phyloP scores from a whole-genome alignment of 2,797 vertebrate genomes.

The Pseudocheirus occidentalis region DNA sequence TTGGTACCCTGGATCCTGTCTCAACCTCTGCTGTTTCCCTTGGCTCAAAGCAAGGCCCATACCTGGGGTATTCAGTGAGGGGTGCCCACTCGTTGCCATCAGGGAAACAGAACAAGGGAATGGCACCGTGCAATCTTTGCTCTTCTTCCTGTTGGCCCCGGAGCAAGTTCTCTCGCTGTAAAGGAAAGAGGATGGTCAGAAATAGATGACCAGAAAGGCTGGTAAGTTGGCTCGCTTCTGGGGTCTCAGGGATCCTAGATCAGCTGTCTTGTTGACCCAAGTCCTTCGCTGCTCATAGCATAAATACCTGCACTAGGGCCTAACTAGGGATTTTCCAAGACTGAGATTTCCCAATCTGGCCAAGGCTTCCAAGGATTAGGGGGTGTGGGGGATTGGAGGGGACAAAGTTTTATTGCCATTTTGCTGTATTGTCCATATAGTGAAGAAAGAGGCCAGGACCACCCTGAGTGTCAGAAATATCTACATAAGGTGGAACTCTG shows the following conservation, averaged over 20 bases:
- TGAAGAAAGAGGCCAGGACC: background rate
- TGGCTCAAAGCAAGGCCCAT: background rate
- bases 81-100: conserved; percentile 93
- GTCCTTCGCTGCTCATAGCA: background rate
- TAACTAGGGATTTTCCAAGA: background rate
- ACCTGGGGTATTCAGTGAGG: conserved; percentile 92
- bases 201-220: background rate
- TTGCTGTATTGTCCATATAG: background rate
- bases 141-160: conserved; percentile 94
- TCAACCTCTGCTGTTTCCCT: background rate
- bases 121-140: conserved; percentile 91
- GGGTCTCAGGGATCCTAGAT: background rate
- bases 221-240: background rate
- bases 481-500: background rate
- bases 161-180: conserved; percentile 90
- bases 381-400: background rate
- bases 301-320: background rate
- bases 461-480: background rate
- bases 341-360: background rate
- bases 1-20: background rate
- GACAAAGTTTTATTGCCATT: background rate
- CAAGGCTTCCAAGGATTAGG: background rate
- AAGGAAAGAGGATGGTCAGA: background rate
- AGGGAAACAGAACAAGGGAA: conserved; percentile 97
- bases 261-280: background rate